Conservation (phyloP, 2,113 vertebrate genomes). For the Gracilinanus agilis region DNA sequence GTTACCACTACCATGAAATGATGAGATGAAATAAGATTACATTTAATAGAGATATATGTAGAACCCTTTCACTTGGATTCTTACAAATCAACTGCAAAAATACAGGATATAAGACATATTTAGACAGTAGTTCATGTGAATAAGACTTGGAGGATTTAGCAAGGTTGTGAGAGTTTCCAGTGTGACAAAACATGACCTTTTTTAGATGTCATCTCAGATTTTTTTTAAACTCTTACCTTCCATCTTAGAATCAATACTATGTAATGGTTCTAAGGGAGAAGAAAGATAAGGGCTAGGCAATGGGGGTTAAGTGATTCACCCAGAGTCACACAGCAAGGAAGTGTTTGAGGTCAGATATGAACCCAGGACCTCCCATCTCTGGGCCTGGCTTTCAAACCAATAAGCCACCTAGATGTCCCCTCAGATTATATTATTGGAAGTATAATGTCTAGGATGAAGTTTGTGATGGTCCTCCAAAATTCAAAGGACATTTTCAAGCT, state of each 20-base stretch:
- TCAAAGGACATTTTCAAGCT: neutral
- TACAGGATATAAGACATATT: neutral
- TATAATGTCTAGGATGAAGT: neutral
- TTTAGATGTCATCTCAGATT: neutral
- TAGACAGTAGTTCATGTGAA: neutral
- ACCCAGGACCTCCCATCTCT: too few relatives aligned
- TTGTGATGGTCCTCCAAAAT: neutral
- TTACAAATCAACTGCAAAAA: neutral
- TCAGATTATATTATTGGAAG: neutral
- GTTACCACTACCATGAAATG: neutral
- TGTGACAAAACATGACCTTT: neutral
- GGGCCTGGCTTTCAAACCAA: too few relatives aligned
- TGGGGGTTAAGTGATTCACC: too few relatives aligned
- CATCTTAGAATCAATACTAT: too few relatives aligned
- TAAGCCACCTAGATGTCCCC: neutral
- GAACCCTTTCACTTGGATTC: neutral
- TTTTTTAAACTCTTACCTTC: neutral
- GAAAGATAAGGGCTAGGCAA: too few relatives aligned
- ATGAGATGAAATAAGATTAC: neutral
- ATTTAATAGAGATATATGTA: constrained; percentile 2
- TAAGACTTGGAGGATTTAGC: neutral
- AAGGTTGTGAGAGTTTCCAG: neutral
- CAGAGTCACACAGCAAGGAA: too few relatives aligned
- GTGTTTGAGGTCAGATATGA: too few relatives aligned
- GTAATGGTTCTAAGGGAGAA: too few relatives aligned